Base-by-base conservation (phyloP, 1,140 invertebrate genomes). In the Lordiphosa clarofinis region DNA sequence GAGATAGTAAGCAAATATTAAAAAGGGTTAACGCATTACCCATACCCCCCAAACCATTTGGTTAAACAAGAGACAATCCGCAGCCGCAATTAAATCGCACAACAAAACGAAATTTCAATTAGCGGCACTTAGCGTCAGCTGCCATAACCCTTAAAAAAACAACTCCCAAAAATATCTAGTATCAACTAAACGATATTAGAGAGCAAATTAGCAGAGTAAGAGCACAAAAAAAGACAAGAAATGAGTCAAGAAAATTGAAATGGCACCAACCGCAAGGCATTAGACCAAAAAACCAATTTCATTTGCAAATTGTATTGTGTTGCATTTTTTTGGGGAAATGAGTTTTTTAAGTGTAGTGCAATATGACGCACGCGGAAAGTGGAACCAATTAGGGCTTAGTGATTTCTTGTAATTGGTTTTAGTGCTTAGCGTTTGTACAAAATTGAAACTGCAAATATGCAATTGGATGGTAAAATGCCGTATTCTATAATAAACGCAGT, bases 71-170 rank as follows among this genome's bases (percentile, higher is more conserved):
- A 36, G 43, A 57, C 42, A 33, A 19, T 44, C 21, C 24, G 35
- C 53, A 40, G 48, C 50, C 44, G 49, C 78, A 84, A 84, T 84
- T 84, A 84, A 66, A 82, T 62, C 43, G 58, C 56, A 58, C 58
- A 68, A 69, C 59, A 69, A 64, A 31, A 78, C 69, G 65, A 84
- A 84, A 71, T 84, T 84, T 84, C 78, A 84, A 84, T 84, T 84
- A 84, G 78, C 69, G 69, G 60, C 79, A 84, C 78, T 84, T 84
- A 86, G 69, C 61, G 68, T 44, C 78, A 86, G 73, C 78, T 84
- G 78, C 58, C 73, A 82, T 65, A 78, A 62, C 56, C 39, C 44
- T 64, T 52, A 64, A 61, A 61, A 39, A 46, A 53, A 57, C 37
- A 43, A 35, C 54, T 46, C 39, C 10, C 37, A 61, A 62, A 69